Evolutionary conservation across 2,113 vertebrate species (phyloP), one percentile per base, ranked within the genome.

Genomic region (Dipodomys stephensi): DNA sequence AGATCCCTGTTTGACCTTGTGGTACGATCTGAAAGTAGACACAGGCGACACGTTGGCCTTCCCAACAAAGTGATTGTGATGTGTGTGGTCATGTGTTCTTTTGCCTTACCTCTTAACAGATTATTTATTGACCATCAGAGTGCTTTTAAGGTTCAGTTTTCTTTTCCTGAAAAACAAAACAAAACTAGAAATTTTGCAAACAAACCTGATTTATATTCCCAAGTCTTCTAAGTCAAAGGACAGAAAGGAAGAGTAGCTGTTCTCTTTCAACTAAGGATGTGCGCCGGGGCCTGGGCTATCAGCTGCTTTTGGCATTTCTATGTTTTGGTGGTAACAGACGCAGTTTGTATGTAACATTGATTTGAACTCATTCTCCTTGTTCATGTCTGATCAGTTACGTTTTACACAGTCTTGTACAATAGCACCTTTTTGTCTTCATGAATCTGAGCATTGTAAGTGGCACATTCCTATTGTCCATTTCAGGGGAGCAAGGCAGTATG

Each of bases 391-490:
- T 57, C 69, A 8, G 28, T 91, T 73, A 64, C 84, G 27, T 92
- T 72, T 84, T 76, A 27, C 72, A 62, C 87, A 94, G 89, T 92
- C 73, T 79, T 93, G 64, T 69, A 65, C 90, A 88, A 86, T n/a
- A 83, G 85, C 71, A 88, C 82, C 49, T 88, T 95, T 96, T 82
- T 68, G 84, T 90, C 78, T 93, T 90, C 62, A 10, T 4, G 67
- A 64, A 27, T 83, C 81, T 93, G 49, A 11, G 49, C 87, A 46
- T 79, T 80, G 46, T 69, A 72, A 90, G 28, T 73, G 71, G 82
- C 4, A 4, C 83, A 77, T 93, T 95, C 89, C 93, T 90, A 3
- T 90, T 93, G 93, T 92, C 85, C 23, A 49, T 68, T 90, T 49
- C 62, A 92, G 94, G 83, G 69, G 81, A 88, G 93, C 74, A 39